phyloP scores from a whole-genome alignment of 2,797 vertebrate genomes.

The Glossophaga mutica region DNA sequence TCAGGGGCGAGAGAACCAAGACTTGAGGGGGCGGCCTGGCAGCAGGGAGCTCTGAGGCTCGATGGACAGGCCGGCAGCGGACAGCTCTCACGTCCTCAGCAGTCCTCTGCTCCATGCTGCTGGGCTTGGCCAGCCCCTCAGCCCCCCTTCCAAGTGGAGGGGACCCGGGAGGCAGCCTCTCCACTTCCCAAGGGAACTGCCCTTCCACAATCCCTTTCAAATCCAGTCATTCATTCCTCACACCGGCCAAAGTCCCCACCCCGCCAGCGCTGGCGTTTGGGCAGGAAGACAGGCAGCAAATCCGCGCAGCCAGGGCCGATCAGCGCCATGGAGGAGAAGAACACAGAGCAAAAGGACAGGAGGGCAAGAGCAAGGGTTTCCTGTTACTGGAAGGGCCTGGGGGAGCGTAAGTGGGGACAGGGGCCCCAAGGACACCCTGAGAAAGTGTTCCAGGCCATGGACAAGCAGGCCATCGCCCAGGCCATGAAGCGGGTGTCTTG shows the following conservation, averaged over 20 bases:
- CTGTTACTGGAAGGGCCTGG: accelerated
- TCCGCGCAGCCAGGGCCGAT: not conserved
- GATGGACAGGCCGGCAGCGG: not conserved
- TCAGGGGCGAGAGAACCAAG: not conserved
- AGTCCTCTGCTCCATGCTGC: not conserved
- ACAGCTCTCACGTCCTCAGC: accelerated
- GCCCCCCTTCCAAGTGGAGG: not conserved
- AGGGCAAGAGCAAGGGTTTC: accelerated
- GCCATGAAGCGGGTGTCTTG: not conserved
- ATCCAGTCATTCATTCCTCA: not conserved
- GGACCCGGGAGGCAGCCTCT: not conserved
- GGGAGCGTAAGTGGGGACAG: not conserved
- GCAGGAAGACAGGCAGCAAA: not conserved
- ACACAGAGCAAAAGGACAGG: accelerated
- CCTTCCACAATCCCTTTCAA: not conserved
- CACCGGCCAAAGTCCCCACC: not conserved
- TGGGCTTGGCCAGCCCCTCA: not conserved
- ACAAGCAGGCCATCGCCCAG: not conserved
- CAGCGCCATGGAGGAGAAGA: accelerated
- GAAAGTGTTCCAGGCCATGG: not conserved
- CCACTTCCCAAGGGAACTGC: not conserved
- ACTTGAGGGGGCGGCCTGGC: not conserved
- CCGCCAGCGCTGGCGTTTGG: not conserved
- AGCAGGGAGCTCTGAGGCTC: not conserved
- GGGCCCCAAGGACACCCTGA: accelerated